Evolutionary conservation across 2,797 vertebrate genomes (phyloP).

Genomic region (Cercopithecus mitis): DNA sequence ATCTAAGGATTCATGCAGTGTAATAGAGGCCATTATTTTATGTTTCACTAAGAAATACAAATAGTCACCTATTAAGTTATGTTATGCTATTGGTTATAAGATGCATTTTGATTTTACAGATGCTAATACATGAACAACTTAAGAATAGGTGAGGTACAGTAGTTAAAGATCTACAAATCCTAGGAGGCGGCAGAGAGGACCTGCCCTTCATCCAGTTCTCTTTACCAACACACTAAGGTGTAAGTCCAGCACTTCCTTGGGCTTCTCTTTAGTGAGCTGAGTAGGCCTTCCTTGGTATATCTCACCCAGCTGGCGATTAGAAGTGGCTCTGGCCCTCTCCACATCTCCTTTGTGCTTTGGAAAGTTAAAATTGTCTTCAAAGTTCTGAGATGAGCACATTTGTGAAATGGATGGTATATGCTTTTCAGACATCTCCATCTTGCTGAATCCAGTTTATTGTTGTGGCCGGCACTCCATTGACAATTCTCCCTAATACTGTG

Average conservation of each 20-base stretch:
- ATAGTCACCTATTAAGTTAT: not conserved
- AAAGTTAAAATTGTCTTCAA: not conserved
- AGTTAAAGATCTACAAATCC: not conserved
- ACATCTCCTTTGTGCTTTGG: not conserved
- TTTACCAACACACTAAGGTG: not conserved
- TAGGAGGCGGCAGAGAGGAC: not conserved
- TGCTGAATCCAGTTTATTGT: not conserved
- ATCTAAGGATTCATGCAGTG: not conserved
- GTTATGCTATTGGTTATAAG: not conserved
- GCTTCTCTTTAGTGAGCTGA: not conserved
- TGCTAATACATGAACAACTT: not conserved
- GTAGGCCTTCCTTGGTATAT: not conserved
- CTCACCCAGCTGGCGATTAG: not conserved
- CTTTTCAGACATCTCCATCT: not conserved
- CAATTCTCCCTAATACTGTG: not conserved
- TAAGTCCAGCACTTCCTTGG: not conserved
- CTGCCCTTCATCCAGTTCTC: not conserved
- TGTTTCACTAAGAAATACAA: not conserved
- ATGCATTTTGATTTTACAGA: not conserved
- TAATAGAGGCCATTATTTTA: not conserved
- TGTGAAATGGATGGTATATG: not conserved
- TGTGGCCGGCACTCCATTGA: not conserved
- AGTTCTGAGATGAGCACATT: not conserved
- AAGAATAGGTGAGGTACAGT: not conserved
- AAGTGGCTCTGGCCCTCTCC: not conserved